Conservation (phyloP, 2,113 vertebrate genomes). For the Myocastor coypus region DNA sequence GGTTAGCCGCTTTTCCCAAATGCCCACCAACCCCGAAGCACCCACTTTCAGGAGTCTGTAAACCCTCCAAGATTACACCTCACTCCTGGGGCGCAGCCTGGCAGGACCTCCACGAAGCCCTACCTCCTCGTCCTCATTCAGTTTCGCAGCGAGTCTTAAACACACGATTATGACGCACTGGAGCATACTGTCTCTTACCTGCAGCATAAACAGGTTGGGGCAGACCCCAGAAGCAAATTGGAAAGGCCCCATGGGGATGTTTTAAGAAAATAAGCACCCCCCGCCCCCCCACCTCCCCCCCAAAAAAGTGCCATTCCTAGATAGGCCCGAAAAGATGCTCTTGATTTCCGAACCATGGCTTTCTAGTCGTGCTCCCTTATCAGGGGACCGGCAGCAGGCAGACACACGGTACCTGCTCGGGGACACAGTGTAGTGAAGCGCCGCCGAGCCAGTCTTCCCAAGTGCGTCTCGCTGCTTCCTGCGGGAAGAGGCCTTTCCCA, state of each 20-base stretch:
- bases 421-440: background rate
- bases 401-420: background rate
- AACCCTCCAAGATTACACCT: background rate
- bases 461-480: background rate
- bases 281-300: background rate
- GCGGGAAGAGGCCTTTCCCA: background rate
- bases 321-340: background rate
- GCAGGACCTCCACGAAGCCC: background rate
- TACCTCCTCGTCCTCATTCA: slow-evolving; percentile 91
- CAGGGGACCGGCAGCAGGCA: background rate
- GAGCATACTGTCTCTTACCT: slow-evolving; percentile 90
- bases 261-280: background rate
- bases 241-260: background rate
- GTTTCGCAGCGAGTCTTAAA: slow-evolving; percentile 90
- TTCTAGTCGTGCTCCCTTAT: background rate
- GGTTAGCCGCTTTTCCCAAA: background rate
- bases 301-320: background rate
- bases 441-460: background rate
- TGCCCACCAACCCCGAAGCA: background rate
- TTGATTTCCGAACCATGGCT: background rate
- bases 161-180: slow-evolving; percentile 88
- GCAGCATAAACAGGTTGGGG: slow-evolving; percentile 2
- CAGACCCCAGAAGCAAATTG: background rate
- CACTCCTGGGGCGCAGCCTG: background rate
- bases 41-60: background rate